Evolutionary conservation across 2,113 vertebrate genomes (phyloP), one percentile per base, ranked within the genome.

Genomic region (Rhinichthys klamathensis): DNA sequence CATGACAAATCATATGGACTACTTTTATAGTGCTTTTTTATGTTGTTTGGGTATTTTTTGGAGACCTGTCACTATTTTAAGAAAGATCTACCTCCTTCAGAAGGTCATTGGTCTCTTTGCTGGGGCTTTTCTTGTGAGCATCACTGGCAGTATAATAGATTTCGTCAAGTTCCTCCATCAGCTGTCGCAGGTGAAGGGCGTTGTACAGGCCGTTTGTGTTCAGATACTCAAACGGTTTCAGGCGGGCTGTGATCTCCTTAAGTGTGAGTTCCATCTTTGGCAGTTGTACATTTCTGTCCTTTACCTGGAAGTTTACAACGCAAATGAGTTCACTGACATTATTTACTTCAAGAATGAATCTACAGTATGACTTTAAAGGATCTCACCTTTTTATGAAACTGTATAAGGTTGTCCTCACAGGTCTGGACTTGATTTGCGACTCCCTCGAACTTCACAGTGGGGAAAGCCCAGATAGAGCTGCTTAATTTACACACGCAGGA

Each of bases 221-320:
- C 25, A 95, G 91, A 84, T 93, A 92, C 63, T 88, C 91, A 82
- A 86, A 92, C 1, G 85, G 89, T 30, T 91, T n/a, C 63, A 95
- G 67, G 6, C 89, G 92, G 3, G 60, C 69, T 0, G 90, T 93
- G 46, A 93, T 2, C 1, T 93, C 92, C 2, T 74, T 3, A 16
- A 94, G 3, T 23, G 78, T 35, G 60, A 38, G 83, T 80, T 85
- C 18, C 4, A 95, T 80, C 54, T 85, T 5, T 46, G 93, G 92
- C 49, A 95, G 87, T n/a, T 56, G 88, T 69, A 84, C 70, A 3
- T 13, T 77, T 32, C 88, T 90, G 30, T 77, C 3, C 2, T 1
- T 7, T n/a, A 93, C 60, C 94, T 95, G 84, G 86, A 35, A 63
- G 23, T 27, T 51, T 70, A 41, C 44, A 61, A 3, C 38, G 38